Conservation (phyloP, 2,113 vertebrate genomes). For the Sprattus sprattus region DNA sequence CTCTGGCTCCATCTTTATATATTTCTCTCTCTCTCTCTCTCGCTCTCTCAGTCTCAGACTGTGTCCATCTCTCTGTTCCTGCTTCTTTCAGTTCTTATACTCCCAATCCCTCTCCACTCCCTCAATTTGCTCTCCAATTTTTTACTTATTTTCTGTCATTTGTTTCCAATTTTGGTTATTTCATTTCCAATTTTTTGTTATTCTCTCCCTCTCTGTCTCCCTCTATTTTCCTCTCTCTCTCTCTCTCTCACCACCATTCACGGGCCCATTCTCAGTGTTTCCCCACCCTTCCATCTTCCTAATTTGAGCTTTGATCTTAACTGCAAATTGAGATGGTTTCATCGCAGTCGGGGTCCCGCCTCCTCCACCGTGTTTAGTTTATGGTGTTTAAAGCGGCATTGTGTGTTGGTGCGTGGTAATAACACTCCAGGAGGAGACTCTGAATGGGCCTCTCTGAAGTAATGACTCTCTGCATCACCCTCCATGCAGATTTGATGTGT, state of each 20-base stretch:
- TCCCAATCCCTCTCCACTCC: not conserved
- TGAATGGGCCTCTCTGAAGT: not conserved
- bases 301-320: slow-evolving; percentile 39
- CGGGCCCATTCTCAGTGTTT: not conserved
- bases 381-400: not conserved
- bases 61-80: not conserved
- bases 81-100: not conserved
- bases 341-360: slow-evolving; percentile 30
- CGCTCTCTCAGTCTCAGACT: not conserved
- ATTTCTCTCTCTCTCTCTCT: not conserved
- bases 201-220: not conserved
- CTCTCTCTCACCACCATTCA: slow-evolving; percentile 1
- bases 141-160: not conserved
- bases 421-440: not conserved
- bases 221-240: not conserved
- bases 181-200: not conserved
- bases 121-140: not conserved
- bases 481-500: not conserved
- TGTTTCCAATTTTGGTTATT: not conserved
- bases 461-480: not conserved
- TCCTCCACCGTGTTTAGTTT: not conserved
- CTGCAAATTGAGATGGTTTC: slow-evolving; percentile 40
- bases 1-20: not conserved
- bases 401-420: not conserved
- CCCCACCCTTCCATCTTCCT: slow-evolving; percentile 11